Evolutionary conservation across 2,888 invertebrate genomes (phyloP).

Genomic region (Amorpha juglandis): DNA sequence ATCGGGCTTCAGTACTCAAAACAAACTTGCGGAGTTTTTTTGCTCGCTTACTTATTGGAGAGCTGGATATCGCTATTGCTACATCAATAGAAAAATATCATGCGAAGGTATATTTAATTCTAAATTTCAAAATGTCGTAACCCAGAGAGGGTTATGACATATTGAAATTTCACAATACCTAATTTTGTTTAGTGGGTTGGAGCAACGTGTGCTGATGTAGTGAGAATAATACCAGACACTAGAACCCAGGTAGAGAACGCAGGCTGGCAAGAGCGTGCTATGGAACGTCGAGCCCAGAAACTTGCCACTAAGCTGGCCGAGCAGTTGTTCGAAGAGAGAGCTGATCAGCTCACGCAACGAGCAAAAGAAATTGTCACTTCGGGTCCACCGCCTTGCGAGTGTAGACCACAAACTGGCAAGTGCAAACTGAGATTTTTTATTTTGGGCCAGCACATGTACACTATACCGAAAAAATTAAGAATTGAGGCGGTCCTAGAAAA

Average conservation of each 20-base stretch:
- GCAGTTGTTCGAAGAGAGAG: conserved; percentile 60
- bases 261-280: conserved; percentile 57
- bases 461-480: no score
- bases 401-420: conserved; percentile 42
- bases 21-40: conserved; percentile 65
- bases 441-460: no score
- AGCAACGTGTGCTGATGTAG: conserved; percentile 59
- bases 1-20: conserved; percentile 60
- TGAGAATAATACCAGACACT: conserved; percentile 43
- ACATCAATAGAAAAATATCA: conserved; percentile 75
- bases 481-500: no score
- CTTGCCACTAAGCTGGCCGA: conserved; percentile 65
- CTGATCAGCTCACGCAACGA: conserved; percentile 56
- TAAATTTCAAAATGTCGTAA: background rate
- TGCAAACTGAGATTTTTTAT: background rate
- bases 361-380: conserved; percentile 54
- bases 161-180: background rate
- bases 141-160: background rate
- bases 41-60: conserved; percentile 61
- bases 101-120: conserved; percentile 57
- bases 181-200: conserved; percentile 65
- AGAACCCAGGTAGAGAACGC: conserved; percentile 44
- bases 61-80: conserved; percentile 75
- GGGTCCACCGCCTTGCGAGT: conserved; percentile 63
- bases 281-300: conserved; percentile 63